Base-by-base conservation (phyloP, 2,113 vertebrate genomes). In the Alligator sinensis region DNA sequence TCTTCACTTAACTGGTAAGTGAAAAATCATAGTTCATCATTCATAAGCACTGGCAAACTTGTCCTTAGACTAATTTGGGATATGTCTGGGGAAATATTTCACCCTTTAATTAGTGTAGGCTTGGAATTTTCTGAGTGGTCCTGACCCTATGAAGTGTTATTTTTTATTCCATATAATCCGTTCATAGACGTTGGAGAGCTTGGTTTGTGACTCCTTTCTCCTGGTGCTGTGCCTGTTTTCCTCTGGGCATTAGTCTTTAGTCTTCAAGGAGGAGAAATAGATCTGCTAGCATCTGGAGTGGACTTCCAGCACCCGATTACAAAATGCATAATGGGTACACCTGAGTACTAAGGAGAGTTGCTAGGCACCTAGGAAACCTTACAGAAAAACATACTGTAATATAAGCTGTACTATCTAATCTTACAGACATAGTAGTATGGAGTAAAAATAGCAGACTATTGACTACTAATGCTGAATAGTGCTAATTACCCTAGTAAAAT, bases 1-100 rank as follows among this genome's bases (percentile, higher is more conserved):
- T 21, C 97, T 99, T 55, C 98, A 89, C 61, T 76, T 99, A 87
- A 80, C 94, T 72, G 98, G 99, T 98, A 86, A 96, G 98, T 92
- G 84, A 74, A 86, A 77, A 28, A 68, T 80, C 62, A 55, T 19
- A 88, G 34, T 86, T 94, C 83, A 76, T 82, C 68, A 61, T 64
- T 75, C 75, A 88, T 93, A 84, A 80, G 34, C 54, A 89, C 11
- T 80, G 86, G 18, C 18, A 14, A 80, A 16, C 16, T 84, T 28
- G 34, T 21, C 80, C 34, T 19, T 89, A 83, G 90, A 92, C 34
- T 62, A 75, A 17, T 64, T n/a, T 18, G 76, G 21, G n/a, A 34
- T n/a, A 28, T 74, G 27, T 22, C 22, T 68, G 63, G 54, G 30
- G 59, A 76, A 18, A 62, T 95, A 77, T 59, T 93, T 92, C 92